A percentile compares a stretch with the other conserved stretches of the same genome.
These are phyloP conservation scores for Akabosia matsudoensis DNA, from an alignment of 1,140 invertebrate genomes.

Conservation along the genomic window DNA sequence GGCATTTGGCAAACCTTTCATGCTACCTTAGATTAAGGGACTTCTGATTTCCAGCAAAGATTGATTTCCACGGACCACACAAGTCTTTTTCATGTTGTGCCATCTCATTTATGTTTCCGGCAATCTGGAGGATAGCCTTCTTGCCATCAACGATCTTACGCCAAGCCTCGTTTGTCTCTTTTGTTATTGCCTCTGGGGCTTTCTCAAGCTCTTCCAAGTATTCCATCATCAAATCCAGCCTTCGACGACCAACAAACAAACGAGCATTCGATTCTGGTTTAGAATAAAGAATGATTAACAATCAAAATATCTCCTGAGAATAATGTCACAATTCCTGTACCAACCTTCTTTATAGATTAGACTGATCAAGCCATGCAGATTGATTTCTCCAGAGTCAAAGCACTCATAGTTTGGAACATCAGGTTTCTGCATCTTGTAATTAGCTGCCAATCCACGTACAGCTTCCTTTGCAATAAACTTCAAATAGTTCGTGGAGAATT, in stretches of 20 bases:
- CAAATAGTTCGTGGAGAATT: constrained; percentile 69
- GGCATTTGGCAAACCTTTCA: too few relatives aligned
- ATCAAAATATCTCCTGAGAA: neutral
- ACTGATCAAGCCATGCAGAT: constrained; percentile 41
- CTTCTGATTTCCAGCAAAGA: constrained; percentile 34
- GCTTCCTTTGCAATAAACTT: constrained; percentile 69
- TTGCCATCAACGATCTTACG: constrained; percentile 49
- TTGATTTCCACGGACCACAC: constrained; percentile 57
- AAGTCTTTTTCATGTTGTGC: constrained; percentile 52
- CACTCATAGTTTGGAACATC: constrained; percentile 43
- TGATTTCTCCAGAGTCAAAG: constrained; percentile 44
- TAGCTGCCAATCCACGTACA: constrained; percentile 47
- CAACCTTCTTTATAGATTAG: constrained; percentile 38
- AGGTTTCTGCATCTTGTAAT: constrained; percentile 43
- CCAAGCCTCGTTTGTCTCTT: constrained; percentile 33
- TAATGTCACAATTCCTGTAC: neutral
- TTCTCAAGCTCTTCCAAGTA: constrained; percentile 33
- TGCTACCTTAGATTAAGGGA: constrained; percentile 51
- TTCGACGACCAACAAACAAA: constrained; percentile 43
- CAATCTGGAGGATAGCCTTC: constrained; percentile 67
- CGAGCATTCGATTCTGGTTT: constrained; percentile 44
- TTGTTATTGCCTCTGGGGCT: neutral
- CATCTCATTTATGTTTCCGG: constrained; percentile 65
- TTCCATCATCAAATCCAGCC: constrained; percentile 42
- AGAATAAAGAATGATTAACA: constrained; percentile 12